phyloP scores from a whole-genome alignment of 1,140 invertebrate genomes.

The Neelides sp. region DNA sequence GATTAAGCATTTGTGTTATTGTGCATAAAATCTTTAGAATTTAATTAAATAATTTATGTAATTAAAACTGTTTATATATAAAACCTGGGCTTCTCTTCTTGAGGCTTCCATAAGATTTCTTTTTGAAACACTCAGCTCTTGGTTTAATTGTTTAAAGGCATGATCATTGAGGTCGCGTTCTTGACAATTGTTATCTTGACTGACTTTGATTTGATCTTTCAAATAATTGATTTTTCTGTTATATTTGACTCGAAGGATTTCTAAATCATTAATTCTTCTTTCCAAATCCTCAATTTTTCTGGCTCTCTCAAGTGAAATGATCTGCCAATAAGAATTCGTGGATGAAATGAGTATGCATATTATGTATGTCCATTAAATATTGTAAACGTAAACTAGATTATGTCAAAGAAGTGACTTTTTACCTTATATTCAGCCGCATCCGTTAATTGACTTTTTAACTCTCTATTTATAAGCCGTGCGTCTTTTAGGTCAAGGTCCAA shows the following conservation, averaged over 20 bases:
- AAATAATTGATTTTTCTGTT: slow-evolving; percentile 54
- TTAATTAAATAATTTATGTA: not conserved
- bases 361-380: not conserved
- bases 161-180: slow-evolving; percentile 55
- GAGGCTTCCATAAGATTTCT: slow-evolving; percentile 55
- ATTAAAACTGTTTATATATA: slow-evolving; percentile 2
- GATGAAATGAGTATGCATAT: not conserved
- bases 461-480: slow-evolving; percentile 53
- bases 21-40: not conserved
- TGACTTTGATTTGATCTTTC: slow-evolving; percentile 46
- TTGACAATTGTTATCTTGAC: slow-evolving; percentile 24
- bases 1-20: not conserved
- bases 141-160: slow-evolving; percentile 50
- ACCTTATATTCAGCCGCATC: slow-evolving; percentile 74
- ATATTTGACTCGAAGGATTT: slow-evolving; percentile 53
- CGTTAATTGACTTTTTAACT: slow-evolving; percentile 61
- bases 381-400: not conserved
- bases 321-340: slow-evolving; percentile 41
- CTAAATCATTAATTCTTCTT: slow-evolving; percentile 57
- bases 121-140: slow-evolving; percentile 57
- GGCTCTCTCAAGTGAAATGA: slow-evolving; percentile 62
- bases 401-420: slow-evolving; percentile 10
- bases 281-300: slow-evolving; percentile 70
- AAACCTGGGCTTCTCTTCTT: slow-evolving; percentile 53
- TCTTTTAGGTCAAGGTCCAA: slow-evolving; percentile 57